phyloP scores from a whole-genome alignment of 2,113 vertebrate species.

The Rhipidura dahli region DNA sequence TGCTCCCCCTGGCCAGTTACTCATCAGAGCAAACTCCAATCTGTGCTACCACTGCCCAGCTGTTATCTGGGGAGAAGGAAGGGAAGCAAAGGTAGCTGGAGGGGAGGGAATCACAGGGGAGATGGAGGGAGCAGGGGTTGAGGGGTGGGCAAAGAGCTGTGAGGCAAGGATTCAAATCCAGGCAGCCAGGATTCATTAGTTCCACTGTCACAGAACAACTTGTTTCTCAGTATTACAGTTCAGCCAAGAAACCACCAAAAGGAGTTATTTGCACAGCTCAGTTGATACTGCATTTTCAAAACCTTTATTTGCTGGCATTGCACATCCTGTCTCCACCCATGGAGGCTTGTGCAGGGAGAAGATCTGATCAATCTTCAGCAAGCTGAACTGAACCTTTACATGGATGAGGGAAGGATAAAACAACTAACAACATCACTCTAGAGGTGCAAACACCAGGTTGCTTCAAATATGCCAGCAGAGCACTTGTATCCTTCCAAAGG shows the following conservation, averaged over 20 bases:
- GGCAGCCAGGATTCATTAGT: constrained; percentile 12
- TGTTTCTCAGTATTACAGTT: neutral
- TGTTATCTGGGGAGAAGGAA: neutral
- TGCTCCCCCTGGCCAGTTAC: neutral
- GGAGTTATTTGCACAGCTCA: neutral
- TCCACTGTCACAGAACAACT: neutral
- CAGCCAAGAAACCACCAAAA: neutral
- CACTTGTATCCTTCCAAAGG: neutral
- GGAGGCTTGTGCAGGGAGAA: neutral
- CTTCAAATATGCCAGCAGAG: neutral
- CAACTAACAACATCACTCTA: neutral
- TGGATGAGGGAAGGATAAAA: neutral
- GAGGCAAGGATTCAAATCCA: neutral
- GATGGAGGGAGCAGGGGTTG: neutral
- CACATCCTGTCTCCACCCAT: neutral
- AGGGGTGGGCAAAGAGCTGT: neutral
- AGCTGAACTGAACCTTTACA: neutral
- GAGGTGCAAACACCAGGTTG: neutral
- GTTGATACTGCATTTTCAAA: neutral
- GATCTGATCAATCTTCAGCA: neutral
- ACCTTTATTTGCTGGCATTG: neutral
- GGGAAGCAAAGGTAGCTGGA: neutral
- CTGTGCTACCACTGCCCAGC: neutral
- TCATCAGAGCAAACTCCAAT: neutral
- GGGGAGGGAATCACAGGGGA: neutral